Conservation (phyloP, 2,113 vertebrate genomes). For the Thomomys bottae region DNA sequence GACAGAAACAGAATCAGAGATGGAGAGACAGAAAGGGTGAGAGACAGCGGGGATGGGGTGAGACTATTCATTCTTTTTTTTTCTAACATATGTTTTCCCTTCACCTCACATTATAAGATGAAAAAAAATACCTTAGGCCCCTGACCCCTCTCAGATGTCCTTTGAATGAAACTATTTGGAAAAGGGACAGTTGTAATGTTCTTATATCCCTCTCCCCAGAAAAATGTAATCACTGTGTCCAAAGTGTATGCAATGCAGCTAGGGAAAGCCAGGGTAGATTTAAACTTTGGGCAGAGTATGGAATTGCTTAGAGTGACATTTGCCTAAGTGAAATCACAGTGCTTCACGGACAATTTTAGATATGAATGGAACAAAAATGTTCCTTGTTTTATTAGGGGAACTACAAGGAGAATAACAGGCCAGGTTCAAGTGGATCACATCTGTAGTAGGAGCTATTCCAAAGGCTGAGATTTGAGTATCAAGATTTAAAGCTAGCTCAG, state of each 20-base stretch:
- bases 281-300: neutral
- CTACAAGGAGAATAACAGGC: too few species aligned
- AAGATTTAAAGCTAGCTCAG: too few species aligned
- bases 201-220: neutral
- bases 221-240: neutral
- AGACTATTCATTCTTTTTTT: neutral
- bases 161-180: neutral
- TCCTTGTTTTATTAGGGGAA: too few species aligned
- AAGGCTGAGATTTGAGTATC: too few species aligned
- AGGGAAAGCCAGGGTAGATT: neutral
- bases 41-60: too few species aligned
- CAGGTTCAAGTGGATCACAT: too few species aligned
- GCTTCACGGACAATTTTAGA: neutral
- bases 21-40: too few species aligned
- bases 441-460: too few species aligned
- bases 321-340: neutral
- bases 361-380: too few species aligned
- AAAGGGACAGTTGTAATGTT: neutral
- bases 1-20: too few species aligned
- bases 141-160: neutral
- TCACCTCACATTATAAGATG: neutral
- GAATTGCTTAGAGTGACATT: too few species aligned
- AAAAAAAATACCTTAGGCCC: neutral
- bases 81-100: neutral
- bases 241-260: neutral